These are phyloP conservation scores for Gymnogyps californianus DNA, from an alignment of 2,113 vertebrate species.

Conservation along the genomic window DNA sequence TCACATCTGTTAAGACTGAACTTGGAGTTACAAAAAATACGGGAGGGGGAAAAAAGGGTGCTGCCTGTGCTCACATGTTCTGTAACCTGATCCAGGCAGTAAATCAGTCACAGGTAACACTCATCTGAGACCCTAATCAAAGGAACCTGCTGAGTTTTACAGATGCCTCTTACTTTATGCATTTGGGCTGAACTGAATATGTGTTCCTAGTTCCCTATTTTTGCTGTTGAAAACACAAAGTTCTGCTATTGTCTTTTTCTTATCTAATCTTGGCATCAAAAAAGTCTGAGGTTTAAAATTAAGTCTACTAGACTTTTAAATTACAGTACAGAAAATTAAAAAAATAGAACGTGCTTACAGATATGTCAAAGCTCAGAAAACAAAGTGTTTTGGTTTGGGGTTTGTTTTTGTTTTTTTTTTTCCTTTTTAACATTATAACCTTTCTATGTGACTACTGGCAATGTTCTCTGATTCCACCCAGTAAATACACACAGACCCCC, in stretches of 20 bases:
- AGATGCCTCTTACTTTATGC: background rate
- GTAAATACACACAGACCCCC: background rate
- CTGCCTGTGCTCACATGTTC: background rate
- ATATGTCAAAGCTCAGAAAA: background rate
- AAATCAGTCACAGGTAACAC: background rate
- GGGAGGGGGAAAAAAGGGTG: background rate
- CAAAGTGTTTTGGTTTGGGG: rapidly evolving
- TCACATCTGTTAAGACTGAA: background rate
- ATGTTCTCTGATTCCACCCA: background rate
- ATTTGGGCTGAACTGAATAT: background rate
- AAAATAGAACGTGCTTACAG: background rate
- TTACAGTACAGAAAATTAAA: background rate
- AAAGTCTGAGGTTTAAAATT: background rate
- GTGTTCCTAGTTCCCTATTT: background rate
- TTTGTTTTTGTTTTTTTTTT: background rate
- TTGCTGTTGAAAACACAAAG: background rate
- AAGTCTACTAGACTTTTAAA: background rate
- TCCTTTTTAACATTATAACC: background rate
- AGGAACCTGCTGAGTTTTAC: background rate
- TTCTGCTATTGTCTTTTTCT: background rate
- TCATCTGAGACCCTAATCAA: background rate
- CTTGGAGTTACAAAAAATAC: background rate
- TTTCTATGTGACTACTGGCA: background rate
- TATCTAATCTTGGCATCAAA: background rate
- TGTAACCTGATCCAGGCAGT: background rate